Base-by-base conservation (phyloP, 1,140 invertebrate genomes). In the Lysiphlebus fabarum region DNA sequence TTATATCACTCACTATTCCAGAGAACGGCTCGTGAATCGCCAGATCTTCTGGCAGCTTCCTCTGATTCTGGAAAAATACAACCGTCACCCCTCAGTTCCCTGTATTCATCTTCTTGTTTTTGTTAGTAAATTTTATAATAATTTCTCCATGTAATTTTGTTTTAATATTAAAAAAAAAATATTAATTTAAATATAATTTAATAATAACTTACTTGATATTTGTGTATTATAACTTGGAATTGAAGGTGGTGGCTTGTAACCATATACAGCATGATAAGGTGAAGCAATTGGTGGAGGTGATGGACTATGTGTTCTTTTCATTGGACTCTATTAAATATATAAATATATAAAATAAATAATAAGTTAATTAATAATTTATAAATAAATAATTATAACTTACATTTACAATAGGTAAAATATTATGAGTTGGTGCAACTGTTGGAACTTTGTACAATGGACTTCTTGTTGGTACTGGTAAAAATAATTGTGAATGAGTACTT, bases 1-100 rank as follows among this genome's bases (percentile, higher is more conserved):
- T 56, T 47, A 53, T n/a, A 33, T 26, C 59, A 64, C 88, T 88
- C 80, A 91, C 89, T 90, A 80, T 90, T 90, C 88, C 88, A 90
- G 66, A 90, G 83, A 67, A 90, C 87, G 64, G 86, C 86, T 72
- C 88, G 82, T 66, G 86, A 82, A 82, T 89, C 87, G 71, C 88
- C 86, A 73, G 86, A 85, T 73, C 85, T 82, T 76, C 86, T 83
- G 65, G 87, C 82, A 73, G 83, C 84, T 75, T 89, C 87, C 74
- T 90, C 88, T 76, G 88, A 84, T 82, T 90, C 89, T 90, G 82
- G 66, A 87, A 84, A 82, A 78, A 79, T 79, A 76, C 63, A 68
- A 65, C 63, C 65, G 53, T 61, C 64, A 61, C 48, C 61, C 49
- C 61, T 62, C 56, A 62, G 51, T 51, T 66, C 61, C 56, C 59